A percentile compares a stretch with the other conserved stretches of the same genome.
These are phyloP conservation scores for Podotricha telesiphe DNA, from an alignment of 2,888 invertebrate species.

Conservation along the genomic window DNA sequence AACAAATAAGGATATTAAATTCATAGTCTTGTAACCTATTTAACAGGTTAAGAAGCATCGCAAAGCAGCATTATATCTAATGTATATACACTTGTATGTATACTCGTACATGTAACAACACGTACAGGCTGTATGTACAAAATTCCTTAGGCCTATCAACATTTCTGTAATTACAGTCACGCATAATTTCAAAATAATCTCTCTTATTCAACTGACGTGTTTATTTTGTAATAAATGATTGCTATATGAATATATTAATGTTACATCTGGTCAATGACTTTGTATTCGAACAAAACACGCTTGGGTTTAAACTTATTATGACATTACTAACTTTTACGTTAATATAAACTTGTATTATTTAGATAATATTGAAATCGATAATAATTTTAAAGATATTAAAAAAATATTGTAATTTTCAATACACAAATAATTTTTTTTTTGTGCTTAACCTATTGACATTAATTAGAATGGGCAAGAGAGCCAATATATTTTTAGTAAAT, in stretches of 20 bases:
- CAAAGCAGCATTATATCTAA: not conserved
- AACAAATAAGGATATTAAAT: not conserved
- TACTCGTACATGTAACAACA: not conserved
- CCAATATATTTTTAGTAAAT: too few relatives aligned
- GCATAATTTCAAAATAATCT: conserved; percentile 23
- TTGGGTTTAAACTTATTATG: conserved; percentile 13
- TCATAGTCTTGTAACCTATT: not conserved
- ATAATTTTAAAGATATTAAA: not conserved
- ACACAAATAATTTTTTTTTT: too few relatives aligned
- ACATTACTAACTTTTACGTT: too few relatives aligned
- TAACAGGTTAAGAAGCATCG: not conserved
- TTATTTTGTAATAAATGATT: conserved; percentile 36
- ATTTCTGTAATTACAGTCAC: conserved; percentile 23
- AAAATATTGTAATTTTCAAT: too few relatives aligned
- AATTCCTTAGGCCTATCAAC: conserved; percentile 15
- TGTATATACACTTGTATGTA: too few relatives aligned
- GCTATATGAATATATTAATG: conserved; percentile 28
- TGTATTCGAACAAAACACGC: not conserved
- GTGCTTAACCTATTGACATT: too few relatives aligned
- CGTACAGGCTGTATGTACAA: not conserved
- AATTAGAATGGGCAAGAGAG: too few relatives aligned
- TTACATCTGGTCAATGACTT: conserved; percentile 34
- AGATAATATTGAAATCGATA: not conserved
- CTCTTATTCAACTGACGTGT: conserved; percentile 26
- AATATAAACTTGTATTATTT: not conserved